Percentiles rank a stretch among this genome's conserved stretches.
These are phyloP conservation scores for Trichoplusia ni DNA, from an alignment of 1,140 invertebrate species.

Conservation along the genomic window DNA sequence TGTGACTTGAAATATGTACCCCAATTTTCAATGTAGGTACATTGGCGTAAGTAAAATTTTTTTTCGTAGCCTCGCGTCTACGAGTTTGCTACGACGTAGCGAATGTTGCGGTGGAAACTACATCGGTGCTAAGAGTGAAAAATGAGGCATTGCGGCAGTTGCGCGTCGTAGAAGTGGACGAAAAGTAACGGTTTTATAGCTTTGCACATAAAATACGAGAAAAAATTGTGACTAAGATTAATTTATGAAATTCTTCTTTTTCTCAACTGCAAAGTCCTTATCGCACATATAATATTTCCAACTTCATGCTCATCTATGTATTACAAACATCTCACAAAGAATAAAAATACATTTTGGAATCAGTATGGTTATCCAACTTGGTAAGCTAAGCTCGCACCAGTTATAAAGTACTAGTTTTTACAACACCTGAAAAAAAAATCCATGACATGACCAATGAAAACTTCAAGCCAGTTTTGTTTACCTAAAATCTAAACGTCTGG, in stretches of 20 bases:
- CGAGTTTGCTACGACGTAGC: conserved; percentile 7
- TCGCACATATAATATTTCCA: too few relatives aligned
- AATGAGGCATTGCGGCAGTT: conserved; percentile 3
- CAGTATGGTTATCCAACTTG: too few relatives aligned
- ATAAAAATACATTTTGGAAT: too few relatives aligned
- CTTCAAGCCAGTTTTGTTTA: neutral
- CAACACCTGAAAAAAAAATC: too few relatives aligned
- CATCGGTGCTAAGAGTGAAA: neutral
- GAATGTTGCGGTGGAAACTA: neutral
- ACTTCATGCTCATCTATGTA: too few relatives aligned
- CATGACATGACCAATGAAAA: neutral
- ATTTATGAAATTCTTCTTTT: conserved; percentile 3
- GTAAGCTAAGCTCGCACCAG: too few relatives aligned
- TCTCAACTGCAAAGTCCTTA: too few relatives aligned
- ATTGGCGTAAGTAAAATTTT: neutral
- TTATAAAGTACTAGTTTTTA: too few relatives aligned
- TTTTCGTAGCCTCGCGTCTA: neutral
- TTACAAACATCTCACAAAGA: too few relatives aligned
- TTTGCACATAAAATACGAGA: conserved; percentile 9
- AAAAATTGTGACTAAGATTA: neutral
- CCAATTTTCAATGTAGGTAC: conserved; percentile 2
- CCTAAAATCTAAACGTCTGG: neutral
- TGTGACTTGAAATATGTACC: conserved; percentile 17
- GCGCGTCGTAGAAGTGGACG: neutral
- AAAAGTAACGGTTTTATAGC: conserved; percentile 4